Percentiles rank a stretch among this genome's conserved stretches.
These are phyloP conservation scores for Phalacrocorax aristotelis DNA, from an alignment of 2,113 vertebrate species.

Conservation along the genomic window DNA sequence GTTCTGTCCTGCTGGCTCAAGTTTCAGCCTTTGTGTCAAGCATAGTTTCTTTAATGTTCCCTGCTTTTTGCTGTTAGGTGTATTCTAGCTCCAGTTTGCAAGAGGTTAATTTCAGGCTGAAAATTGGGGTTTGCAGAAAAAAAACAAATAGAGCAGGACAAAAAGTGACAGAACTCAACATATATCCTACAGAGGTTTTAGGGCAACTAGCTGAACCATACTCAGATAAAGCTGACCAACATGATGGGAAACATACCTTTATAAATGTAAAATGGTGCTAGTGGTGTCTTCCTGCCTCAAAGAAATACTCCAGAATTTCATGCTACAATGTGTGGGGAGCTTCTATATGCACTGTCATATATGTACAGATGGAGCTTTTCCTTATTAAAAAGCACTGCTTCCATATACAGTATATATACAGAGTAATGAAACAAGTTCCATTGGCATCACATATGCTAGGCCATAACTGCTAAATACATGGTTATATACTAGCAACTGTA, in stretches of 20 bases:
- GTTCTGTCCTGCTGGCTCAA: background rate
- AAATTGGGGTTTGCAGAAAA: background rate
- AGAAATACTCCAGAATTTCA: background rate
- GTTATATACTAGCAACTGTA: background rate
- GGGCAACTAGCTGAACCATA: background rate
- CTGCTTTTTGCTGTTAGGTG: background rate
- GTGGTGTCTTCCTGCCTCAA: background rate
- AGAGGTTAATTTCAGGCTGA: background rate
- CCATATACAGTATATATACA: background rate
- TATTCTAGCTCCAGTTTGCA: background rate
- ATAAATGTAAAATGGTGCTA: background rate
- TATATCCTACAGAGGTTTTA: background rate
- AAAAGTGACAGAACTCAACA: background rate
- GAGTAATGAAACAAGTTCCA: background rate
- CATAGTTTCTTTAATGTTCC: background rate
- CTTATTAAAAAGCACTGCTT: background rate
- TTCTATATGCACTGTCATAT: background rate
- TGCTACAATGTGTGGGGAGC: background rate
- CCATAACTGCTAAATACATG: background rate
- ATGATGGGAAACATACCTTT: background rate
- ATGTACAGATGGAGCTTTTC: background rate
- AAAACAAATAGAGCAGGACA: background rate
- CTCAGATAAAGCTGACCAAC: background rate
- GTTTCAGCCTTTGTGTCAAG: background rate
- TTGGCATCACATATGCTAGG: accelerated